Base-by-base conservation (phyloP, 2,113 vertebrate genomes). In the Aptenodytes forsteri region DNA sequence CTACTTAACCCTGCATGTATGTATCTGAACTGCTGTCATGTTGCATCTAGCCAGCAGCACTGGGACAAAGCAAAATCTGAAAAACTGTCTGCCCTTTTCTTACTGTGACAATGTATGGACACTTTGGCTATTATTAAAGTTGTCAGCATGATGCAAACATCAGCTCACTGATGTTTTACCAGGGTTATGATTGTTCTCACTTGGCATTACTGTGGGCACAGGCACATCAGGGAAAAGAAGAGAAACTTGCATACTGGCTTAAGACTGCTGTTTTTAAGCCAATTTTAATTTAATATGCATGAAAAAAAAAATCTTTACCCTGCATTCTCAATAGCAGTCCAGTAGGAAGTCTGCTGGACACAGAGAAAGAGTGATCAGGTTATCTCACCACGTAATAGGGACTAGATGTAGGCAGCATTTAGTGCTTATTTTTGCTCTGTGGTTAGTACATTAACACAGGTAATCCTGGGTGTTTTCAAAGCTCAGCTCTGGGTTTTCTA, bases 51-150 rank as follows among this genome's bases (percentile, higher is more conserved):
- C 87, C 6, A 2, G 64, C 62, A 90, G 75, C 75, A 50, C 42
- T 16, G 50, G 54, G 59, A 93, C 36, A 94, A 93, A 89, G 66
- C 36, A 80, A 76, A 79, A 93, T 42, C 65, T 50, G 76, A 87
- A 95, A 90, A 73, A 76, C 40, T 69, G 55, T 61, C 87, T 92
- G 87, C 78, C 71, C 78, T 97, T 93, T 96, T 88, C 83, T 91
- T 59, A 67, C 50, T 67, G 79, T 81, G 84, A 87, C 78, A 88
- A 56, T 64, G 34, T 73, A 49, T 16, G 25, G 59, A 77, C 46
- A 81, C 26, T 84, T 90, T 91, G 86, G 70, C 67, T 96, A 42
- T 96, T 95, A 95, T 95, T 93, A 88, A 94, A 92, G 79, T 67
- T 96, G 93, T 96, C 97, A 96, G 64, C 50, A 71, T 49, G 62